phyloP scores from a whole-genome alignment of 2,113 vertebrate species.

The Diglossa brunneiventris region DNA sequence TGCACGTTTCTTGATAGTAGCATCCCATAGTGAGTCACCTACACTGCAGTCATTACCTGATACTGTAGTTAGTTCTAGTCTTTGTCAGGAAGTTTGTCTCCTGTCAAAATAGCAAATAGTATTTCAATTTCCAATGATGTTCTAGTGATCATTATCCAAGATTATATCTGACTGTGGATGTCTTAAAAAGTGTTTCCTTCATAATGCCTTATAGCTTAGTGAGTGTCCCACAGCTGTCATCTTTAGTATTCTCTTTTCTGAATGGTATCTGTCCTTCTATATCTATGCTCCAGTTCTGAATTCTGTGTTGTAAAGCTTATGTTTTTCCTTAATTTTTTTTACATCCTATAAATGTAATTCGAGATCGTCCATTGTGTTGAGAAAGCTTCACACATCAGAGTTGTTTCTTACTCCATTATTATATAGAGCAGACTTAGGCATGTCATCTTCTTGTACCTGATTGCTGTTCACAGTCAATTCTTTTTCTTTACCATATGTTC shows the following conservation, averaged over 20 bases:
- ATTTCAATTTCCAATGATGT: not conserved
- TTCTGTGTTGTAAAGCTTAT: not conserved
- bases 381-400: not conserved
- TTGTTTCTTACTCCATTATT: not conserved
- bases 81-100: not conserved
- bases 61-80: not conserved
- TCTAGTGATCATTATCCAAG: not conserved
- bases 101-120: not conserved
- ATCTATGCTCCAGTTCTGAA: not conserved
- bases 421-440: not conserved
- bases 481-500: not conserved
- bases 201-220: not conserved
- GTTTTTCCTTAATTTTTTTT: not conserved
- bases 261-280: not conserved
- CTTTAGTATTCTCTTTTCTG: not conserved
- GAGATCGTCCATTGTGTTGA: not conserved
- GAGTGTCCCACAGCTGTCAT: not conserved
- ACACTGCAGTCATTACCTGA: not conserved
- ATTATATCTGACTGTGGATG: not conserved
- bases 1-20: not conserved
- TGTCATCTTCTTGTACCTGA: not conserved
- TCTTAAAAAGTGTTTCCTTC: not conserved
- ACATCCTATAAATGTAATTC: not conserved
- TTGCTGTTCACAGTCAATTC: not conserved
- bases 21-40: not conserved